A percentile compares a stretch with the other conserved stretches of the same genome.
These are phyloP conservation scores for Clepsis dumicolana DNA, from an alignment of 2,888 invertebrate genomes.

Conservation along the genomic window DNA sequence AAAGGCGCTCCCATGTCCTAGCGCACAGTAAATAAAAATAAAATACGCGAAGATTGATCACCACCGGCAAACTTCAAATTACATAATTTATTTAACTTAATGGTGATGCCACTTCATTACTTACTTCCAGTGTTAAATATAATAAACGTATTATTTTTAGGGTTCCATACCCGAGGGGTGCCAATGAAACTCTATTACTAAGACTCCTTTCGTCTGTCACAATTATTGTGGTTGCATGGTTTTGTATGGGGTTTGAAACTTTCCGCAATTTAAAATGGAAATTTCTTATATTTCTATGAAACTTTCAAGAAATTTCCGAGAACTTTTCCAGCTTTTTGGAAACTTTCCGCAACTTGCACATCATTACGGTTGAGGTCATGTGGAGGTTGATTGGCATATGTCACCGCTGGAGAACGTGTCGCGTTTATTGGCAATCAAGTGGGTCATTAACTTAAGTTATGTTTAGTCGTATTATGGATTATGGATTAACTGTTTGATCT, in stretches of 20 bases:
- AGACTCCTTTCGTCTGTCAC: too few relatives aligned
- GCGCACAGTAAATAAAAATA: neutral
- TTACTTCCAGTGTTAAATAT: neutral
- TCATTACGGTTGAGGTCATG: too few relatives aligned
- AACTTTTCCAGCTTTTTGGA: too few relatives aligned
- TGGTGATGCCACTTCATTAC: slow-evolving; percentile 2
- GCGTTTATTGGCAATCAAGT: slow-evolving; percentile 22
- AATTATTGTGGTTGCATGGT: too few relatives aligned
- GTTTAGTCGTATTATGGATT: neutral
- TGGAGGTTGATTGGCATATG: slow-evolving; percentile 13
- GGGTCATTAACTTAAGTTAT: slow-evolving; percentile 1
- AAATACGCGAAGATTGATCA: slow-evolving; percentile 12
- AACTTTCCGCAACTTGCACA: too few relatives aligned
- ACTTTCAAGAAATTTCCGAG: too few relatives aligned
- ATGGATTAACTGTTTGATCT: slow-evolving; percentile 10
- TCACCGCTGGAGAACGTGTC: slow-evolving; percentile 8
- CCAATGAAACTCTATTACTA: too few relatives aligned
- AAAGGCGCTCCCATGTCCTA: neutral
- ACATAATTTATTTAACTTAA: slow-evolving; percentile 4
- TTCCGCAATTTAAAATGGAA: too few relatives aligned
- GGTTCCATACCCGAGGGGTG: neutral
- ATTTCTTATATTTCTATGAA: too few relatives aligned
- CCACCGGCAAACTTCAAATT: slow-evolving; percentile 9
- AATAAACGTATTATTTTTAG: neutral
- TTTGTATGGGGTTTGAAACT: too few relatives aligned